A percentile compares a stretch with the other conserved stretches of the same genome.
These are phyloP conservation scores for Atethmia centrago DNA, from an alignment of 2,888 invertebrate genomes.

Conservation along the genomic window DNA sequence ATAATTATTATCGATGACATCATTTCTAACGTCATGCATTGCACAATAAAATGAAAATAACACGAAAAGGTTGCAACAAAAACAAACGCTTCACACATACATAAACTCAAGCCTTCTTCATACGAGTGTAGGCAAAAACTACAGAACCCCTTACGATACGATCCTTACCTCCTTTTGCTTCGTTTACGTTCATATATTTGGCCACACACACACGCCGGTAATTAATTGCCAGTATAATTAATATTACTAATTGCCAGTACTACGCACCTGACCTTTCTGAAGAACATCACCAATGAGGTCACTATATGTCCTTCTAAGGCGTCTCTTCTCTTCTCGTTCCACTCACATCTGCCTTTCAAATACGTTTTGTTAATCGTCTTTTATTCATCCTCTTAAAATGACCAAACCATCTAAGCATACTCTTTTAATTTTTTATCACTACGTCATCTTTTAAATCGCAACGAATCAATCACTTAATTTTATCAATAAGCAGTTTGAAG, in stretches of 20 bases:
- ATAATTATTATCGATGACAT: slow-evolving; percentile 39
- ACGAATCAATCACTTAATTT: background rate
- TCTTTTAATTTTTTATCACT: no score
- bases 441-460: background rate
- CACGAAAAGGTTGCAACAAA: background rate
- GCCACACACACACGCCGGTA: background rate
- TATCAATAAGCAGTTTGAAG: no score
- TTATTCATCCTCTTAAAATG: background rate
- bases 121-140: background rate
- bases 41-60: slow-evolving; percentile 7
- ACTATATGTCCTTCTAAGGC: background rate
- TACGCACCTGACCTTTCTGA: background rate
- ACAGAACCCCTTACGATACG: background rate
- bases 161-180: background rate
- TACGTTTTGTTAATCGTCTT: background rate
- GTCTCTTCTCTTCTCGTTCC: background rate
- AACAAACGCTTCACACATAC: background rate
- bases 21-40: slow-evolving; percentile 19
- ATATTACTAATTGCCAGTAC: no score
- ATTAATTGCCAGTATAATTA: no score
- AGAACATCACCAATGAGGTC: background rate
- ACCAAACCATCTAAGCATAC: no score
- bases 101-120: background rate
- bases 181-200: background rate
- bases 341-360: background rate